Conservation (phyloP, 2,113 vertebrate genomes). For the Lipophrys pholis region DNA sequence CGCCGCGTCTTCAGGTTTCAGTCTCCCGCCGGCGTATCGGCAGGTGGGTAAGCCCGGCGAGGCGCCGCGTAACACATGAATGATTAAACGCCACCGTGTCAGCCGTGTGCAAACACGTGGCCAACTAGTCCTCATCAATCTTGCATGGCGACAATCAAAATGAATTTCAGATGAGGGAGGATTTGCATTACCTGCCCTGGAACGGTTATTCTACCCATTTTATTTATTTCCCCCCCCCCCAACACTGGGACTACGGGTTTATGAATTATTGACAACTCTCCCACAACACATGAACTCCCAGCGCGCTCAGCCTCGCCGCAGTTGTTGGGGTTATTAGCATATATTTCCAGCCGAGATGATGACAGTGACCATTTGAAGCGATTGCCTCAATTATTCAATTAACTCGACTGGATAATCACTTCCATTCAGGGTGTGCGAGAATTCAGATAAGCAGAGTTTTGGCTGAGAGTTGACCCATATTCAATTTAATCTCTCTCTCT, state of each 20-base stretch:
- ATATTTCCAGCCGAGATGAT: slow-evolving; percentile 49
- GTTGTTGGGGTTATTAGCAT: slow-evolving; percentile 39
- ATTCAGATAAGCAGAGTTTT: slow-evolving; percentile 71
- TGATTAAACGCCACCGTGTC: slow-evolving; percentile 65
- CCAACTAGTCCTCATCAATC: slow-evolving; percentile 65
- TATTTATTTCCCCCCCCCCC: slow-evolving; percentile 13
- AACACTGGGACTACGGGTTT: slow-evolving; percentile 34
- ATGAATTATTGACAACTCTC: slow-evolving; percentile 62
- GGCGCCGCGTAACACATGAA: slow-evolving; percentile 47
- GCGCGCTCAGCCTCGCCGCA: not conserved
- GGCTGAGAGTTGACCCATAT: slow-evolving; percentile 69
- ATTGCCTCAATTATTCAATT: slow-evolving; percentile 66
- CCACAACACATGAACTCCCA: slow-evolving; percentile 37
- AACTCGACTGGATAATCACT: slow-evolving; percentile 51
- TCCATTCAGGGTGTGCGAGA: slow-evolving; percentile 58
- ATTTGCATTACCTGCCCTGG: slow-evolving; percentile 51
- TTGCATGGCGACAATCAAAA: slow-evolving; percentile 71
- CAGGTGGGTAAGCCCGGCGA: slow-evolving; percentile 40
- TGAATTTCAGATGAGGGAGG: slow-evolving; percentile 60
- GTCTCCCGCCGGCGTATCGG: slow-evolving; percentile 22
- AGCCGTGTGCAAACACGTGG: slow-evolving; percentile 57
- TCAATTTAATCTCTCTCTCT: slow-evolving; percentile 55
- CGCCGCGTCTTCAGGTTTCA: slow-evolving; percentile 5
- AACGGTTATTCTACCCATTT: not conserved
- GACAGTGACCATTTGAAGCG: slow-evolving; percentile 40